A percentile compares a stretch with the other conserved stretches of the same genome.
Evolutionary conservation across 2,888 invertebrate species (phyloP).

Genomic region (Dusona sp.): DNA sequence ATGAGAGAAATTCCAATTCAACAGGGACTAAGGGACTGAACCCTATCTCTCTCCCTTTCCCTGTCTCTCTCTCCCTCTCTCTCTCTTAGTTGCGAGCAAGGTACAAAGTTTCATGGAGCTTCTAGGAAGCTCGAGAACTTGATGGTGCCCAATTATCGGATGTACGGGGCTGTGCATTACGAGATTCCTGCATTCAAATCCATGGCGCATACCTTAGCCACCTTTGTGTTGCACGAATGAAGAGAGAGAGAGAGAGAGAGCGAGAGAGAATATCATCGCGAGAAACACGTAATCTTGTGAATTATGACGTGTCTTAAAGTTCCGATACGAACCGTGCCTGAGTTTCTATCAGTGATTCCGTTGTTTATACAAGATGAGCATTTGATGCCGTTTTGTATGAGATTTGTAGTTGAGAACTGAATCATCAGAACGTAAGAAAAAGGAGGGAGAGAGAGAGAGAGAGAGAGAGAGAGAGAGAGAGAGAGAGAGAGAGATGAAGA

Average conservation of each 20-base stretch:
- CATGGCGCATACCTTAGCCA: background rate
- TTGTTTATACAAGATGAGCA: background rate
- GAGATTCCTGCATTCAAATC: slow-evolving; percentile 29
- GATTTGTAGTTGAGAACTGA: slow-evolving; percentile 35
- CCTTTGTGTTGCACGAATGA: background rate
- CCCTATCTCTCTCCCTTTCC: background rate
- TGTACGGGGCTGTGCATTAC: slow-evolving; percentile 35
- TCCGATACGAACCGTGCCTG: background rate
- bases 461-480: slow-evolving; percentile 47
- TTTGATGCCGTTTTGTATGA: slow-evolving; percentile 6
- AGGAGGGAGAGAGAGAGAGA: no score
- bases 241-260: background rate
- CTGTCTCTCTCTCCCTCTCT: background rate
- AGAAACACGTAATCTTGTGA: slow-evolving; percentile 14
- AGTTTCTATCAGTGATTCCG: slow-evolving; percentile 8
- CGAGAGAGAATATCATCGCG: background rate
- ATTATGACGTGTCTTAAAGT: slow-evolving; percentile 2
- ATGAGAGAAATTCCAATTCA: slow-evolving; percentile 8
- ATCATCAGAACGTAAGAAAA: slow-evolving; percentile 15
- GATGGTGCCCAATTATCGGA: slow-evolving; percentile 52
- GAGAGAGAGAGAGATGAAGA: slow-evolving; percentile 41
- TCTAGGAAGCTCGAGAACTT: background rate
- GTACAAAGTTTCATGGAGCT: slow-evolving; percentile 8
- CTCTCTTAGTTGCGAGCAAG: background rate
- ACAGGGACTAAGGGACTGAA: background rate